phyloP scores from a whole-genome alignment of 1,140 invertebrate genomes.

The Stegodyphus mimosarum region DNA sequence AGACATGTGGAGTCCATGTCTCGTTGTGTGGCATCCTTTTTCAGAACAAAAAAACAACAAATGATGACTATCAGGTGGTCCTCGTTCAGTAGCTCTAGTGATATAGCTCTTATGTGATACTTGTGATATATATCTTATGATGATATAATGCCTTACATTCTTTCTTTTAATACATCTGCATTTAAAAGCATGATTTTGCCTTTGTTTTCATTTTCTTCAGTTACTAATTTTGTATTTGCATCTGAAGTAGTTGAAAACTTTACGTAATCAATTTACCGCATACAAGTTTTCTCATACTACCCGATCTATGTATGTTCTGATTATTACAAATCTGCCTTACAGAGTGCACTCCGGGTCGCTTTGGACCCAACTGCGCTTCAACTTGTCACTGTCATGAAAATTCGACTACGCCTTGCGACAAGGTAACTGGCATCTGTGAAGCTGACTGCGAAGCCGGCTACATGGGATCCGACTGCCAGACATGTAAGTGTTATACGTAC shows the following conservation, averaged over 20 bases:
- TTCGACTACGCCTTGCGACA: slow-evolving; percentile 23
- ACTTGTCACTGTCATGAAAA: slow-evolving; percentile 46
- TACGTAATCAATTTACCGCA: not conserved
- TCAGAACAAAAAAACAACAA: too few relatives aligned
- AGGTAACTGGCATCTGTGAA: slow-evolving; percentile 32
- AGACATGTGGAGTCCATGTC: too few relatives aligned
- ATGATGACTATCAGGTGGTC: too few relatives aligned
- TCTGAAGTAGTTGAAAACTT: not conserved
- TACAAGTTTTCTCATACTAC: not conserved
- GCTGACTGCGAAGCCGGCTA: slow-evolving; percentile 54
- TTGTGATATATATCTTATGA: too few relatives aligned
- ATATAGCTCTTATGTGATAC: too few relatives aligned
- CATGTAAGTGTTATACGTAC: slow-evolving; percentile 12
- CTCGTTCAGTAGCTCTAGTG: too few relatives aligned
- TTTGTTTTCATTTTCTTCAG: not conserved
- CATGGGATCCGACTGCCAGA: slow-evolving; percentile 56
- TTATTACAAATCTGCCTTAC: not conserved
- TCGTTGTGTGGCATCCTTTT: too few relatives aligned
- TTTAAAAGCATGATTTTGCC: not conserved
- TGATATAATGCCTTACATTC: too few relatives aligned
- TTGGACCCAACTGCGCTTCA: slow-evolving; percentile 52
- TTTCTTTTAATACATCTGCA: too few relatives aligned
- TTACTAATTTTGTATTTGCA: too few relatives aligned
- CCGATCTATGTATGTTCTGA: not conserved
- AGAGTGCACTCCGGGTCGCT: slow-evolving; percentile 50